Evolutionary conservation across 64 coral and sea anemone species (phyloP).

Genomic region (Actinia tenebrosa): DNA sequence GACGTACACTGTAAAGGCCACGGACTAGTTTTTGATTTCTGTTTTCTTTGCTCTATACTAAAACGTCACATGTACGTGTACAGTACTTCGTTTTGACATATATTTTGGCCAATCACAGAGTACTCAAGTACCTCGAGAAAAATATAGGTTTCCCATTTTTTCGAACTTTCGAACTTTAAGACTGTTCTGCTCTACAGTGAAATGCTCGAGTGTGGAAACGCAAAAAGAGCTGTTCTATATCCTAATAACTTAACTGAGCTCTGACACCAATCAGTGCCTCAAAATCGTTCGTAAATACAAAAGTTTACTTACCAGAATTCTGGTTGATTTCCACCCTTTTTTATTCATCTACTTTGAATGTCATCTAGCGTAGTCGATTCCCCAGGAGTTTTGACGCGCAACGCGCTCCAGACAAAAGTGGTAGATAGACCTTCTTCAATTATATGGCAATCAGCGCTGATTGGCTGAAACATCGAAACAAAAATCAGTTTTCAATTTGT

Average conservation of each 20-base stretch:
- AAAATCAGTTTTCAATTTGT: background rate
- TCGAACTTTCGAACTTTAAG: background rate
- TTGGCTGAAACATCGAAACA: background rate
- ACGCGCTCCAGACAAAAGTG: background rate
- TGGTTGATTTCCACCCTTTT: background rate
- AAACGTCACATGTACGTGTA: background rate
- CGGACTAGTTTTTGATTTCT: background rate
- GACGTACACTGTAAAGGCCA: background rate
- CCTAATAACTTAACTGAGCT: background rate
- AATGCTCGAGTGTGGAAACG: background rate
- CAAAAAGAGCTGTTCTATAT: background rate
- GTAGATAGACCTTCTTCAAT: conserved; percentile 4
- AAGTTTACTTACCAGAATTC: background rate
- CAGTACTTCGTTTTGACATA: background rate
- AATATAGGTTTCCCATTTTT: background rate
- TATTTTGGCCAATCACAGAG: background rate
- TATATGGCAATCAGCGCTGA: background rate
- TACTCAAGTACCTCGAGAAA: background rate
- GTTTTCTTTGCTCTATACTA: background rate
- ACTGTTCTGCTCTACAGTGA: background rate
- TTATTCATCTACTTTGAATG: background rate
- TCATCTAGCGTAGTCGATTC: background rate
- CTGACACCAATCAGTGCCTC: background rate
- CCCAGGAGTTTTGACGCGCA: background rate
- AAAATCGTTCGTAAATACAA: background rate